Percentiles rank a stretch among this genome's conserved stretches.
These are phyloP conservation scores for Cettia cetti DNA, from an alignment of 2,113 vertebrate species.

Conservation along the genomic window DNA sequence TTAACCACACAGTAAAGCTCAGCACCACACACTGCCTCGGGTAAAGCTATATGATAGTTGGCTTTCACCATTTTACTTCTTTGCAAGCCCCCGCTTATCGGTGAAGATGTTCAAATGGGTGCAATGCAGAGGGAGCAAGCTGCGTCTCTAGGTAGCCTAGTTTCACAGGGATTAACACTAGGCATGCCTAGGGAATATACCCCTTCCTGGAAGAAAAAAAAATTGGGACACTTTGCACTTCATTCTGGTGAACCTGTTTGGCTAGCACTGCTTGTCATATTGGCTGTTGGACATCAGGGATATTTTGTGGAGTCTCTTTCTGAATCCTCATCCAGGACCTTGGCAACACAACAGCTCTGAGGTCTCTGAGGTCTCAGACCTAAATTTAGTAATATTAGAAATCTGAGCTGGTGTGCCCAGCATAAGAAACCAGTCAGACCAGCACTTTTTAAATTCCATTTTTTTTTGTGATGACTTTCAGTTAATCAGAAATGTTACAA, in stretches of 20 bases:
- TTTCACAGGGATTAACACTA: background rate
- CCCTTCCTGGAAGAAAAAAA: background rate
- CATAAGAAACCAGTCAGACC: background rate
- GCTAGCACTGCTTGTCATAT: background rate
- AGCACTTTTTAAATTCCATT: background rate
- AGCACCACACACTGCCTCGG: background rate
- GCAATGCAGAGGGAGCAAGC: background rate
- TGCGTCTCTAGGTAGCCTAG: background rate
- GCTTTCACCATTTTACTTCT: background rate
- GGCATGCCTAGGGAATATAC: background rate
- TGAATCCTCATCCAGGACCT: background rate
- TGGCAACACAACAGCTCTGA: background rate
- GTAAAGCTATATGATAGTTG: background rate
- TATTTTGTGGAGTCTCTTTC: background rate
- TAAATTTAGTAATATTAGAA: background rate
- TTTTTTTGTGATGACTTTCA: background rate
- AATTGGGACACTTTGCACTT: rapidly evolving
- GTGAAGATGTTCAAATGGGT: background rate
- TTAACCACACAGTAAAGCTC: background rate
- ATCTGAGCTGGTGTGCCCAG: background rate
- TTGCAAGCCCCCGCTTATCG: background rate
- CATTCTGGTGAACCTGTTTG: background rate
- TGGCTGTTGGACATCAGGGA: background rate
- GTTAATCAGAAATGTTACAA: background rate
- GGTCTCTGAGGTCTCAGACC: background rate